Base-by-base conservation (phyloP, 2,888 invertebrate genomes). In the Hirtodrosophila cameraria region DNA sequence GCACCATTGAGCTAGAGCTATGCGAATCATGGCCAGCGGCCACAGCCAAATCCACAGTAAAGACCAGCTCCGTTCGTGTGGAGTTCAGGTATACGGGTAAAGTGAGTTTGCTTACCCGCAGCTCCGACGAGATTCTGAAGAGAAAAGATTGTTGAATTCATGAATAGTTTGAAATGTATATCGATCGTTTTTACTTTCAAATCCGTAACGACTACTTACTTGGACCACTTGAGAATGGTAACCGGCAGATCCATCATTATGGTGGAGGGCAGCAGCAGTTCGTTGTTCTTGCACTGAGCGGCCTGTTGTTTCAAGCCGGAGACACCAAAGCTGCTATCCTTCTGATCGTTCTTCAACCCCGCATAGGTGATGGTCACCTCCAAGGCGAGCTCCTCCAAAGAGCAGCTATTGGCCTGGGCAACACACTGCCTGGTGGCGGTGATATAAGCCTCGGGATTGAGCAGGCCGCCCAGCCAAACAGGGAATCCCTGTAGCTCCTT, bases 361-460 rank as follows among this genome's bases (percentile, higher is more conserved):
- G 93, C 90, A 82, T 94, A 94, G 0, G 93, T 93, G 43, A 94
- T 94, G 9, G 93, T 93, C 50, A 94, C 94, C 89, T 94, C 89
- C 9, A 91, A 45, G 2, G 96, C 94, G 9, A 99, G 93, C 91
- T 99, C 99, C 91, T 99, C 99, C 36, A 99, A 93, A 0, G 99
- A 98, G 97, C 97, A 97, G 77, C 96, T 97, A 91, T 99, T 99
- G 0, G 97, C 97, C 89, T 97, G 97, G 0, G 99, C 99, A 38
- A 99, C 98, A 91, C 97, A 99, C 90, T 99, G 99, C 13, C 99
- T 94, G 1, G 99, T 99, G 3, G 99, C 99, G 0, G 99, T 99
- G 75, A 99, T 97, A 90, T 99, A 99, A 0, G 99, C 99, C 91
- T 99, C 99, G 0, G 99, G 99, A 90, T 99, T 99, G 84, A 99